Conservation (phyloP, 2,888 invertebrate genomes). For the Zelleria hepariella region DNA sequence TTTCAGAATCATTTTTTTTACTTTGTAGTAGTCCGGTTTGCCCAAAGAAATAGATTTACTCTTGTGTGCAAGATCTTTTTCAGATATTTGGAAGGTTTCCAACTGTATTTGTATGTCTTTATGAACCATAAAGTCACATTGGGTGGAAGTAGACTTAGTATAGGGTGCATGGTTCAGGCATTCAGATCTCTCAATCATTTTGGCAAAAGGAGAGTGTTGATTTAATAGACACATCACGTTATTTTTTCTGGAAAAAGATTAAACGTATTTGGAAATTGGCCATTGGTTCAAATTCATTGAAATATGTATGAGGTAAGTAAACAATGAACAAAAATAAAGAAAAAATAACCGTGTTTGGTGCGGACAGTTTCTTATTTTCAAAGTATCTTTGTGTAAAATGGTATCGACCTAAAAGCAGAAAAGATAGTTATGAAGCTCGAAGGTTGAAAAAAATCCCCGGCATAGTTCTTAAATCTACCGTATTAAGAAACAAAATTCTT, state of each 20-base stretch:
- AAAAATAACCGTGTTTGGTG: not conserved
- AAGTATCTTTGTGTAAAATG: not conserved
- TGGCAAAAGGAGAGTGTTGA: not conserved
- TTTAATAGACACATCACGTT: not conserved
- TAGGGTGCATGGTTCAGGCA: not conserved
- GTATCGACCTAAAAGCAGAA: not conserved
- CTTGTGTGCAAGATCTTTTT: not conserved
- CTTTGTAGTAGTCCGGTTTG: not conserved
- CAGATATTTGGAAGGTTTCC: not conserved
- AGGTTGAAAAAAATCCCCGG: not conserved
- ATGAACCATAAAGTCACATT: not conserved
- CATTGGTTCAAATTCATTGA: not conserved
- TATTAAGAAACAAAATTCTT: too few relatives aligned
- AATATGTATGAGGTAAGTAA: not conserved
- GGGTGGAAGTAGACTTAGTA: not conserved
- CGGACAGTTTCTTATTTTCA: not conserved
- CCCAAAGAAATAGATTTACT: not conserved
- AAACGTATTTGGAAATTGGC: not conserved
- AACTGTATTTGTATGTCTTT: not conserved
- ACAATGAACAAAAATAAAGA: not conserved
- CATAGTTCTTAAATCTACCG: too few relatives aligned
- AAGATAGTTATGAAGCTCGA: not conserved
- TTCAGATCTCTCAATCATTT: not conserved
- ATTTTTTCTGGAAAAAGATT: not conserved
- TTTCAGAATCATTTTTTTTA: not conserved